Base-by-base conservation (phyloP, 1,140 invertebrate species). In the Araneus ventricosus region DNA sequence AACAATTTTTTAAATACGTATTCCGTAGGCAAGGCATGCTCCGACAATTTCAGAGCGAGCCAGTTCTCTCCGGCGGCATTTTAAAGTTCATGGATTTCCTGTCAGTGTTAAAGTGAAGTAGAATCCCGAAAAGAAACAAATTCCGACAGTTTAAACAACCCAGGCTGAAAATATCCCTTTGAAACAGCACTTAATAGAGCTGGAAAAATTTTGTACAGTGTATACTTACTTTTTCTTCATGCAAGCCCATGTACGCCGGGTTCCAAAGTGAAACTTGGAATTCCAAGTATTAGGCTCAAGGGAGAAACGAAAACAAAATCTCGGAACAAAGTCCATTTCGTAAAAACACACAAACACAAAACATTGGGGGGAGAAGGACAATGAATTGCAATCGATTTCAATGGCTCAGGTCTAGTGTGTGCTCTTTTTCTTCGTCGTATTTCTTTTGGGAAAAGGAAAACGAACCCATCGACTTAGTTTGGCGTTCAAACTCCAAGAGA, bases 371-470 rank as follows among this genome's bases (percentile, higher is more conserved):
- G 30, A 39, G 37, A 41, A 39, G 79, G 79, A 52, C 79, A 82
- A 82, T 82, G 79, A 82, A 82, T 82, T 82, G 79, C 79, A 82
- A 82, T 82, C 79, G 79, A 82, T 82, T 82, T 30, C 37, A 37
- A 75, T 75, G 67, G 67, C 67, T 75, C 30, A 75, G 5, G 67
- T 17, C 17, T 75, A 17, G 27, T 75, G 5, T 75, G 17, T 34
- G 14, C 30, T 75, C 5, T 75, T 75, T 75, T 70, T 27, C 27
- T 34, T 14, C 30, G 4, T 75, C 67, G 67, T 75, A 75, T 75
- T 75, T 75, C 67, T 75, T 75, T 75, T 20, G 14, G 30, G 24
- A 67, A 67, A 75, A 14, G 67, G 67, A 75, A 34, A 63, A 30
- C 30, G 67, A 75, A 75, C 67, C 30, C 17, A 20, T 17, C 27